Evolutionary conservation across 2,113 vertebrate genomes (phyloP), one percentile per base, ranked within the genome.

Genomic region (Pollimyrus isidori): DNA sequence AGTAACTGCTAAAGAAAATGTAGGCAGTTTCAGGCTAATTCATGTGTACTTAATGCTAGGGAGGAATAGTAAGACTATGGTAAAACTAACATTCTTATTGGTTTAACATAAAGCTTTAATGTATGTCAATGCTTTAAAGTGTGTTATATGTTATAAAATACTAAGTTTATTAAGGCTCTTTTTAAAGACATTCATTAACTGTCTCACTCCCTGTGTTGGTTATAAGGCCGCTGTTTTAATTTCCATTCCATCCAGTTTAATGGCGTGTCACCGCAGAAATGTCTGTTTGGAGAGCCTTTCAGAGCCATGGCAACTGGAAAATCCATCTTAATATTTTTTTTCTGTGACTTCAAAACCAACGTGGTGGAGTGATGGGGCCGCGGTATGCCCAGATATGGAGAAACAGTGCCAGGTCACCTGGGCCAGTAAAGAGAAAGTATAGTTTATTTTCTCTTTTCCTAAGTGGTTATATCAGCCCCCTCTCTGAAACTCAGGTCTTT

Each of bases 301-400:
- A 90, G 82, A 88, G 87, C 0, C 91, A 90, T 52, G 90, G 91
- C 84, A 92, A 92, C 88, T 93, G 90, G 90, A 93, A 94, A 94
- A 93, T 91, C 73, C 90, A 92, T 91, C 90, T 89, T 30, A 83
- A 4, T 35, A n/a, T 73, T 73, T 30, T 23, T 73, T 35, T 73
- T 11, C 5, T 23, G 45, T 56, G 13, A 88, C 88, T 89, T 46
- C 65, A 50, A 46, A 76, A 89, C 88, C 89, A 82, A 80, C 62
- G 56, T 35, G 62, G 58, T 65, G 58, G 23, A 90, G 62, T 19
- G 88, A 19, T 21, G 88, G 85, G 30, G 85, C 86, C 56, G 85
- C 39, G 6, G 21, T 85, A 80, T 35, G 48, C 42, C 17, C 56
- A 42, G 50, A 45, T 58, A 50, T 10, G 53, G 73, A 88, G 23